These are phyloP conservation scores for Lynx canadensis DNA, from an alignment of 2,113 vertebrate genomes.

Conservation along the genomic window DNA sequence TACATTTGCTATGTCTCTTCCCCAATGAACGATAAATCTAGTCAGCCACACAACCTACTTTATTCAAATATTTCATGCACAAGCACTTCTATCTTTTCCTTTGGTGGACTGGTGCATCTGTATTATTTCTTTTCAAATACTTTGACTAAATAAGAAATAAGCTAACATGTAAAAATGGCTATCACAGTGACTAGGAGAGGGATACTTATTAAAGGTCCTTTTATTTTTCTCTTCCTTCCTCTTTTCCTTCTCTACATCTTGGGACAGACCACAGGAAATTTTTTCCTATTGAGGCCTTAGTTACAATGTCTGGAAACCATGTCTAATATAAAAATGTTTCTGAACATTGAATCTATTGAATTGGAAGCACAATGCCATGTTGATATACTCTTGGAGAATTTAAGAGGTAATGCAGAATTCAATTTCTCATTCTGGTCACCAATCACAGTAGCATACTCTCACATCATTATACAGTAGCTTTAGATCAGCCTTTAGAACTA, in stretches of 20 bases:
- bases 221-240: not conserved
- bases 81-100: not conserved
- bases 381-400: not conserved
- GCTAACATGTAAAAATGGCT: not conserved
- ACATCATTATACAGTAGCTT: not conserved
- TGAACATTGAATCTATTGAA: not conserved
- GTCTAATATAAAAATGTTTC: not conserved
- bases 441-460: not conserved
- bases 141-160: conserved; percentile 2
- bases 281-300: not conserved
- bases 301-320: not conserved
- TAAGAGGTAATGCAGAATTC: not conserved
- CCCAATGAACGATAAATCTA: not conserved
- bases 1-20: not conserved
- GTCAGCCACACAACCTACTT: not conserved
- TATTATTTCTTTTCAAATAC: not conserved
- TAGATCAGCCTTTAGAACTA: not conserved
- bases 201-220: not conserved
- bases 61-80: not conserved
- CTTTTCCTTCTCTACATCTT: not conserved
- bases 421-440: not conserved
- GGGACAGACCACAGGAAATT: not conserved
- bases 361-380: not conserved
- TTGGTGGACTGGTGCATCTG: not conserved
- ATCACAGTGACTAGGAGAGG: not conserved